Conservation (phyloP, 1,140 invertebrate genomes). For the Metaphire vulgaris region DNA sequence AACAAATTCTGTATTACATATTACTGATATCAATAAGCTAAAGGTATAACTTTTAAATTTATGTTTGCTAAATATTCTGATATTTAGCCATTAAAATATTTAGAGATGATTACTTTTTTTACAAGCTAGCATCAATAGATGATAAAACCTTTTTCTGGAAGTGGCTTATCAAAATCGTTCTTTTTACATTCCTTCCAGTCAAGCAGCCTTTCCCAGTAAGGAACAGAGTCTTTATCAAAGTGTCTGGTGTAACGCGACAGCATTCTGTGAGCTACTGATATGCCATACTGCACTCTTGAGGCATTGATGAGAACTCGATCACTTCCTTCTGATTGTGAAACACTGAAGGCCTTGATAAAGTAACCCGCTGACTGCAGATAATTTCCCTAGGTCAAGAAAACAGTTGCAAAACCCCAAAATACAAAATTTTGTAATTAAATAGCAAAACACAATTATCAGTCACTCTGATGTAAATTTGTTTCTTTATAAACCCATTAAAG, state of each 20-base stretch:
- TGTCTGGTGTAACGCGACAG: not conserved
- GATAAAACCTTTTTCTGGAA: not conserved
- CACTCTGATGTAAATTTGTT: no score
- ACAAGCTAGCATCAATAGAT: no score
- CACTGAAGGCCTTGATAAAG: not conserved
- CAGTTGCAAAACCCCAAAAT: no score
- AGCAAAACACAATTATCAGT: no score
- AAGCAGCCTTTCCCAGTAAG: not conserved
- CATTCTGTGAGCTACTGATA: not conserved
- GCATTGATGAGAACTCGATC: not conserved
- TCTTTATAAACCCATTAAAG: no score
- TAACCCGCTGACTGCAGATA: not conserved
- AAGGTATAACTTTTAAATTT: no score
- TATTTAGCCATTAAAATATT: no score
- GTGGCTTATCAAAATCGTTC: not conserved
- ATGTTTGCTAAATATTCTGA: no score
- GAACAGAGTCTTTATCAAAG: not conserved
- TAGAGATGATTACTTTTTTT: no score
- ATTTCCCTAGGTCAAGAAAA: not conserved
- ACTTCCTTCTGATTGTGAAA: not conserved
- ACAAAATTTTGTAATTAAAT: no score
- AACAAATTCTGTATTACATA: no score
- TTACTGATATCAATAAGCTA: no score
- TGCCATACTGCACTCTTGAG: not conserved
- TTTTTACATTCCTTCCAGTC: not conserved